Base-by-base conservation (phyloP, 2,113 vertebrate species). In the Xenus cinereus region DNA sequence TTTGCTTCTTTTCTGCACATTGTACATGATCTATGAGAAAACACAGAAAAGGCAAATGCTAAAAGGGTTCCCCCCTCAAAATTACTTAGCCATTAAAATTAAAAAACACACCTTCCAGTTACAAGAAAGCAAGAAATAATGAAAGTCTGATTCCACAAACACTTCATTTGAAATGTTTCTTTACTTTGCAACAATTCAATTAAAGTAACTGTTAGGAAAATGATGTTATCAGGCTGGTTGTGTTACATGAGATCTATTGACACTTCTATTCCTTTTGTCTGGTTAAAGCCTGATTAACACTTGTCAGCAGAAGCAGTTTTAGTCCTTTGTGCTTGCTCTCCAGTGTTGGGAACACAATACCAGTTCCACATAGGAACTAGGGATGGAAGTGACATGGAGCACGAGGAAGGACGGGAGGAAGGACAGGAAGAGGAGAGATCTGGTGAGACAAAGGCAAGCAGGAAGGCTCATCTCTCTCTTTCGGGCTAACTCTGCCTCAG, bases 301-400 rank as follows among this genome's bases (percentile, higher is more conserved):
- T 20, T 22, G 37, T 17, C 64, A 94, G 71, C 59, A 79, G n/a
- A 50, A 53, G 79, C 80, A 93, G 62, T 28, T 53, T 64, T 12
- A 22, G 28, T 26, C 20, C 48, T 7, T 32, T 23, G 63, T 16
- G 43, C 57, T 15, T 73, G 28, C 37, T 86, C 11, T 20, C n/a
- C 0, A 0, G 35, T 14, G 50, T 0, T 28, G 37, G 59, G 67
- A 93, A 39, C 32, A 48, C 45, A 57, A 4, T 18, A 23, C 1
- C 17, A 13, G 8, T 33, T 33, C 64, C 26, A 5, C 26, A 35
- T 0, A 17, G 33, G 30, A 82, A 12, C 6, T 2, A 6, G 30
- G 39, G 30, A 46, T 0, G 54, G 62, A 63, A 71, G 60, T 21
- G 48, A 28, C 35, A 1, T 0, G 1, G 53, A 74, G 74, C 7